Percentiles rank a stretch among this genome's conserved stretches.
phyloP scores from a whole-genome alignment of 1,140 invertebrate genomes.

The Brachionus plicatilis region DNA sequence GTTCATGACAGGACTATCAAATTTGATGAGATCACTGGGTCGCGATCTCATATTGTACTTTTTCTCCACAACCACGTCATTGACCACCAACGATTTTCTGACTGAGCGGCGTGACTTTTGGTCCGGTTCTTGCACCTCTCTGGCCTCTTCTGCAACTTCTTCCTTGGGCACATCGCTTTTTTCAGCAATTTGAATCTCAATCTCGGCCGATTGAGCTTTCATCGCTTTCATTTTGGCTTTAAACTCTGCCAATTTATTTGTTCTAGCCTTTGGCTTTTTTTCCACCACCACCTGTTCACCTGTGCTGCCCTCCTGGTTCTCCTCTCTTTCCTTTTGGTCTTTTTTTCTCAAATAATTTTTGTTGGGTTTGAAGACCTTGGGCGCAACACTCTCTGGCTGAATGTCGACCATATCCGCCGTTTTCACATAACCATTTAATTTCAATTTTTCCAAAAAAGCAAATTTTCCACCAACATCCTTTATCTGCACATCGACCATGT shows the following conservation, averaged over 20 bases:
- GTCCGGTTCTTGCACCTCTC: neutral
- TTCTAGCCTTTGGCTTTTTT: neutral
- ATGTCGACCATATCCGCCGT: neutral
- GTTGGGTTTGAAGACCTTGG: neutral
- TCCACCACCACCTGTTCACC: neutral
- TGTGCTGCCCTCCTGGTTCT: neutral
- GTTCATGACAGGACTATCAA: neutral
- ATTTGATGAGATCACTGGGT: conserved; percentile 35
- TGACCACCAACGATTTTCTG: neutral
- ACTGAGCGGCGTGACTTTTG: neutral
- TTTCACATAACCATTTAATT: conserved; percentile 5
- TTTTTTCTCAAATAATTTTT: conserved; percentile 26
- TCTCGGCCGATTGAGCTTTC: neutral
- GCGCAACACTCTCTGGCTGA: neutral
- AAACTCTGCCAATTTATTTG: neutral
- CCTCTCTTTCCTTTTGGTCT: conserved; percentile 2
- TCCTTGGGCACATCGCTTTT: neutral
- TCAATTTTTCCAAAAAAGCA: neutral
- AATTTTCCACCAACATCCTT: conserved; percentile 23
- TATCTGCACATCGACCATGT: conserved; percentile 26
- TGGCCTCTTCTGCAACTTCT: neutral
- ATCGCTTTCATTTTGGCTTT: conserved; percentile 35
- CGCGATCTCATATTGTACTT: conserved; percentile 35
- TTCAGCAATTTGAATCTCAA: neutral
- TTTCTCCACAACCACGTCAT: neutral